phyloP scores from a whole-genome alignment of 1,140 invertebrate species.

The Aphaenogaster floridana region DNA sequence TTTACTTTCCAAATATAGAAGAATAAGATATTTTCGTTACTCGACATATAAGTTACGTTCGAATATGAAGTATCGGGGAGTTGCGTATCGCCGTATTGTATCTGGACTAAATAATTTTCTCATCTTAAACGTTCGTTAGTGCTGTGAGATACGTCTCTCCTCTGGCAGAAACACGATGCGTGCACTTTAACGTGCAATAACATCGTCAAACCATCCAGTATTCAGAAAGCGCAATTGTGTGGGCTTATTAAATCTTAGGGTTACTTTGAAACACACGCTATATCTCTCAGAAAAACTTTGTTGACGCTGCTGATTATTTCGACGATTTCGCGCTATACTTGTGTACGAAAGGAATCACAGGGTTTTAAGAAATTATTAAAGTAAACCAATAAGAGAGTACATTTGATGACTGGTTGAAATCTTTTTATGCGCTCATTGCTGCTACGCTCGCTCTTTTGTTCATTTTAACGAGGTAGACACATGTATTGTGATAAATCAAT shows the following conservation, averaged over 20 bases:
- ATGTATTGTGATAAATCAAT: constrained; percentile 1
- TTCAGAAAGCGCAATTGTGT: constrained; percentile 65
- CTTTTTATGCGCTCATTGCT: neutral
- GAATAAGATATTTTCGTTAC: constrained; percentile 68
- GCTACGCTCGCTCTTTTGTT: neutral
- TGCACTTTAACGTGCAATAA: constrained; percentile 56
- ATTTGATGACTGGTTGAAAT: constrained; percentile 21
- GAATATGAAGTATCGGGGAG: constrained; percentile 20
- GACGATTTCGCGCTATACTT: constrained; percentile 35
- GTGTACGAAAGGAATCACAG: constrained; percentile 61
- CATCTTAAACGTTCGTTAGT: constrained; percentile 73
- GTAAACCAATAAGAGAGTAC: constrained; percentile 41
- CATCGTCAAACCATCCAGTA: constrained; percentile 64
- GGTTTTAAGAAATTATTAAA: constrained; percentile 59
- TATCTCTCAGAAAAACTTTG: constrained; percentile 18
- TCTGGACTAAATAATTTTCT: constrained; percentile 62
- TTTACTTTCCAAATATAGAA: constrained; percentile 72
- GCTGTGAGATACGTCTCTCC: constrained; percentile 74
- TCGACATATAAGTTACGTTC: constrained; percentile 67
- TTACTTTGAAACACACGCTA: constrained; percentile 37
- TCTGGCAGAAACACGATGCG: constrained; percentile 38
- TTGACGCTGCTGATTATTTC: constrained; percentile 57
- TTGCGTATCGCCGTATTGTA: constrained; percentile 42
- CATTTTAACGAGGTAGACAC: neutral
- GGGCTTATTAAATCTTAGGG: constrained; percentile 27